phyloP scores from a whole-genome alignment of 2,888 invertebrate species.

The Adela reaumurella region DNA sequence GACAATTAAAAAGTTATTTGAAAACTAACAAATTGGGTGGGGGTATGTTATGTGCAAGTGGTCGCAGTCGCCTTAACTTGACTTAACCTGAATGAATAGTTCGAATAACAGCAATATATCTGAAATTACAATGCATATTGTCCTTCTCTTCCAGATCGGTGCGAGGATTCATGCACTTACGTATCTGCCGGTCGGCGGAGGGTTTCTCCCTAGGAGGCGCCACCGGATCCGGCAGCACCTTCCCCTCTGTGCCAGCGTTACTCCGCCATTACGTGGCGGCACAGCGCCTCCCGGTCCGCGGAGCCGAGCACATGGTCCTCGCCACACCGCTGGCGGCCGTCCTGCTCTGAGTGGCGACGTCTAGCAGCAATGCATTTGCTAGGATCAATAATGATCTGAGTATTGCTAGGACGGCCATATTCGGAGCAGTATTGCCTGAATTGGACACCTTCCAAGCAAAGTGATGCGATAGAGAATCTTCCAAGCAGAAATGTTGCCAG shows the following conservation, averaged over 20 bases:
- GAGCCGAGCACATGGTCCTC: conserved; percentile 95
- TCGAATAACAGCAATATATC: not conserved
- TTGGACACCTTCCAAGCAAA: no score
- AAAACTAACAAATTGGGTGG: no score
- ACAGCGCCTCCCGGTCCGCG: conserved; percentile 89
- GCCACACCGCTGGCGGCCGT: conserved; percentile 88
- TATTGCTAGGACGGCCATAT: no score
- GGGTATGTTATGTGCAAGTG: no score
- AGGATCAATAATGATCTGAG: no score
- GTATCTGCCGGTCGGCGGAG: conserved; percentile 78
- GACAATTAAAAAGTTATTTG: no score
- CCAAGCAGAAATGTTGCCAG: no score
- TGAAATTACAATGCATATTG: no score
- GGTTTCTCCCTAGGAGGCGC: conserved; percentile 88
- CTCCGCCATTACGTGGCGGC: conserved; percentile 86
- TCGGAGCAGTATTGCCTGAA: no score
- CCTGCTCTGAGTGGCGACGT: conserved; percentile 54
- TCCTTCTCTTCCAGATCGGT: conserved; percentile 86
- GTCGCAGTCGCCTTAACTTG: no score
- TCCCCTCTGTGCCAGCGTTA: conserved; percentile 90
- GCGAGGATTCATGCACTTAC: conserved; percentile 95
- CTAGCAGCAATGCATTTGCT: no score
- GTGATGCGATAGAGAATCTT: no score
- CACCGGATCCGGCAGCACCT: conserved; percentile 89
- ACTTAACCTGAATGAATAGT: conserved; percentile 2